Conservation (phyloP, 2,797 vertebrate species). For the Siniperca undulata region DNA sequence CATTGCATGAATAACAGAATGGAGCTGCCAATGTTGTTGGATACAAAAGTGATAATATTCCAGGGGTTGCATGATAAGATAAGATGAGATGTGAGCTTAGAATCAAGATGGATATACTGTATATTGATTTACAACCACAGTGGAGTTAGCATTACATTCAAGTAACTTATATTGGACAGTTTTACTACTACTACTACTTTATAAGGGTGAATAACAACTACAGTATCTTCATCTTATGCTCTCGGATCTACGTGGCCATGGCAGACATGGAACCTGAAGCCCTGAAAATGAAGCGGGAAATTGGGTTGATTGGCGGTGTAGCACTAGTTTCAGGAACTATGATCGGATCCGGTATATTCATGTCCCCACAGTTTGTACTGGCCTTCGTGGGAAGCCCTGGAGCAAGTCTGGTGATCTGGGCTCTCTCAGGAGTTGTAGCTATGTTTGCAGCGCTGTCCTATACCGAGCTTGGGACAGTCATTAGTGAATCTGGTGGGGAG, state of each 20-base stretch:
- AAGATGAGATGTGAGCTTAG: background rate
- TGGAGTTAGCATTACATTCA: background rate
- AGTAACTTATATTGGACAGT: background rate
- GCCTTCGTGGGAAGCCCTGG: conserved; percentile 85
- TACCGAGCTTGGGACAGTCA: conserved; percentile 87
- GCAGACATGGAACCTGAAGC: conserved; percentile 36
- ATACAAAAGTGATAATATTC: background rate
- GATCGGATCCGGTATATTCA: conserved; percentile 92
- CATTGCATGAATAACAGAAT: background rate
- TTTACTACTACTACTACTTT: background rate
- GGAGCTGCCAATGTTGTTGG: background rate
- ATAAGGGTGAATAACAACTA: background rate
- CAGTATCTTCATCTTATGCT: background rate
- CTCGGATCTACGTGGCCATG: conserved; percentile 41
- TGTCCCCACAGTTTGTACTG: conserved; percentile 89
- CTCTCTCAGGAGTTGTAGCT: conserved; percentile 82
- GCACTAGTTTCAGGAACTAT: conserved; percentile 88
- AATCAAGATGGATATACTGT: background rate
- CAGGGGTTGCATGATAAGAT: background rate
- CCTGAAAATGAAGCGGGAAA: conserved; percentile 83
- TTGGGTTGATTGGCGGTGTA: conserved; percentile 84
- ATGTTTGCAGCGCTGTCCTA: conserved; percentile 86
- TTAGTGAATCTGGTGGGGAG: conserved; percentile 89
- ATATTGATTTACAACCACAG: background rate
- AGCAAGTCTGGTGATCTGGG: conserved; percentile 89